phyloP scores from a whole-genome alignment of 2,113 vertebrate species.

The Corythoichthys haematopterus region DNA sequence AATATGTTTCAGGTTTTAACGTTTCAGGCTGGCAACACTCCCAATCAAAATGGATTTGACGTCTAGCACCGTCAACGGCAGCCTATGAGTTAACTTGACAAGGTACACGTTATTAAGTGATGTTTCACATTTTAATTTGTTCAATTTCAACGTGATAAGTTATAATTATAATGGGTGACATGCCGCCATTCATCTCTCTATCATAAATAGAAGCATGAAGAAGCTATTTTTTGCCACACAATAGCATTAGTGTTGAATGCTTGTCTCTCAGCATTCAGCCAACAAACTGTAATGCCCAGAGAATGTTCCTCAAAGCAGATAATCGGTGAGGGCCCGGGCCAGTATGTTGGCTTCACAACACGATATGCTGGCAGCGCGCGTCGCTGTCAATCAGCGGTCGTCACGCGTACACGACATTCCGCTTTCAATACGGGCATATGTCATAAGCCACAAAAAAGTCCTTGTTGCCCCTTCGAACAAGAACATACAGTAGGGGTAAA shows the following conservation, averaged over 20 bases:
- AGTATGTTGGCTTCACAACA: constrained; percentile 40
- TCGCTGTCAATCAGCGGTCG: constrained; percentile 40
- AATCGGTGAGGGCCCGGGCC: constrained; percentile 32
- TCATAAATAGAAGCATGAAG: neutral
- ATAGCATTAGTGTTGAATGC: neutral
- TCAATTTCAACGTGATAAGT: too few relatives aligned
- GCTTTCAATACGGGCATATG: constrained; percentile 50
- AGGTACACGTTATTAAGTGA: too few relatives aligned
- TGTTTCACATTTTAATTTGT: too few relatives aligned
- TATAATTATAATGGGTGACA: neutral
- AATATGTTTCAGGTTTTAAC: too few relatives aligned
- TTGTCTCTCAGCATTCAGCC: constrained; percentile 10
- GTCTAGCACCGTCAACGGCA: too few relatives aligned
- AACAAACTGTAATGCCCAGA: constrained; percentile 11
- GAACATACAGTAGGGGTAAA: neutral
- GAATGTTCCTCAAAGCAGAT: constrained; percentile 6
- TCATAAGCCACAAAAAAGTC: constrained; percentile 48
- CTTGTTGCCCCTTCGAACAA: constrained; percentile 28
- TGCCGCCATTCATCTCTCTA: neutral
- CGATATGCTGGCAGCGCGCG: constrained; percentile 18
- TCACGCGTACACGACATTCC: constrained; percentile 29
- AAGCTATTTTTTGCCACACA: neutral
- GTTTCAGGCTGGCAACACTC: too few relatives aligned
- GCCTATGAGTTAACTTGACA: too few relatives aligned
- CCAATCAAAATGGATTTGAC: too few relatives aligned